These are phyloP conservation scores for Lepidochitona cinerea DNA, from an alignment of 2,888 invertebrate genomes.

Conservation along the genomic window DNA sequence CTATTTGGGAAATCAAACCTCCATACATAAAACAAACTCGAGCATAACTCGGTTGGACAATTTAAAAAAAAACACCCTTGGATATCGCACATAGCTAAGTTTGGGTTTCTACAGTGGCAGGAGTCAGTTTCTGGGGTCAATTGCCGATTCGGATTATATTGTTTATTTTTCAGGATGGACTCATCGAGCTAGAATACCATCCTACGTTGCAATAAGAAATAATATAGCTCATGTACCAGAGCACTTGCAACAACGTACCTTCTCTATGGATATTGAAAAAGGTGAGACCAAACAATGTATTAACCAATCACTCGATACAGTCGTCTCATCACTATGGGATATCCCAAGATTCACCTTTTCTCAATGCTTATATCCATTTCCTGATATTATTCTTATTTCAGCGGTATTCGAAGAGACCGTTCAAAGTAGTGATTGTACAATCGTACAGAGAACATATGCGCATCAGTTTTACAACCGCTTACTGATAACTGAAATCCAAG, in stretches of 20 bases:
- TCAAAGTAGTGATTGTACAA: slow-evolving; percentile 31
- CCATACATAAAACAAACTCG: too few species aligned
- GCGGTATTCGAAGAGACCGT: slow-evolving; percentile 46
- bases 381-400: slow-evolving; percentile 6
- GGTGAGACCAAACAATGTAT: slow-evolving; percentile 21
- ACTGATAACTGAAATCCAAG: slow-evolving; percentile 39
- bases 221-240: too few species aligned
- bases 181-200: slow-evolving; percentile 11
- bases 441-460: slow-evolving; percentile 44
- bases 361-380: neutral
- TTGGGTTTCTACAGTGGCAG: too few species aligned
- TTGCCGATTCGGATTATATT: too few species aligned
- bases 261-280: slow-evolving; percentile 10
- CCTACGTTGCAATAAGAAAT: neutral
- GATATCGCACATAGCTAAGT: too few species aligned
- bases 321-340: too few species aligned
- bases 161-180: slow-evolving; percentile 24
- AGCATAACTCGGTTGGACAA: too few species aligned
- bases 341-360: too few species aligned
- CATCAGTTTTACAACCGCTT: slow-evolving; percentile 51
- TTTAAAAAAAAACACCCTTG: too few species aligned
- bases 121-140: too few species aligned
- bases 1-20: too few species aligned
- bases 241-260: neutral
- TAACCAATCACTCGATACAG: neutral